phyloP scores from a whole-genome alignment of 2,888 invertebrate species.

The Timandra comae region DNA sequence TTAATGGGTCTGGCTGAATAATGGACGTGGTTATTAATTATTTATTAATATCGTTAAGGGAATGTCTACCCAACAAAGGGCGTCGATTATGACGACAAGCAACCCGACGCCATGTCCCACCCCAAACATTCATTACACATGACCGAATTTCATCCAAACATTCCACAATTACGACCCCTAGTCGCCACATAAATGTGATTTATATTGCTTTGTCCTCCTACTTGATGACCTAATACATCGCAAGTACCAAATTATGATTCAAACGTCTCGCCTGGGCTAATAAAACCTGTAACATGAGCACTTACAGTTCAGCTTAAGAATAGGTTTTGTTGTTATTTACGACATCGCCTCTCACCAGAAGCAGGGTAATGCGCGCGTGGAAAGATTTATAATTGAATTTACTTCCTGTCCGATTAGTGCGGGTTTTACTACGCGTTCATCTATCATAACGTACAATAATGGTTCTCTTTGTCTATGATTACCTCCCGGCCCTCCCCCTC shows the following conservation, averaged over 20 bases:
- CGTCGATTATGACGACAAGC: constrained; percentile 23
- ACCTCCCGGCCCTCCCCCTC: constrained; percentile 28
- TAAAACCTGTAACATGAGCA: too few relatives aligned
- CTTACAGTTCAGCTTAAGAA: too few relatives aligned
- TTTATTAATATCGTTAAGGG: constrained; percentile 1
- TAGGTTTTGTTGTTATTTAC: too few relatives aligned
- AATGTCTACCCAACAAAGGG: constrained; percentile 9
- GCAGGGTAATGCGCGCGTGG: constrained; percentile 27
- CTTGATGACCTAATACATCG: constrained; percentile 18
- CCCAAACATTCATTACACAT: constrained; percentile 20
- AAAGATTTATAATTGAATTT: constrained; percentile 40
- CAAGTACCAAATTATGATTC: constrained; percentile 8
- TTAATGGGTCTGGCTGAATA: not conserved
- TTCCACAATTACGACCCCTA: constrained; percentile 10
- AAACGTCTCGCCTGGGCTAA: constrained; percentile 2
- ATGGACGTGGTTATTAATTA: not conserved
- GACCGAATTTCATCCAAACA: constrained; percentile 24
- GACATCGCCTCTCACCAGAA: not conserved
- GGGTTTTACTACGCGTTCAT: constrained; percentile 7
- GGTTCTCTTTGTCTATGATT: constrained; percentile 39
- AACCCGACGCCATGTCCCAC: constrained; percentile 18
- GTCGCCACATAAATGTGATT: constrained; percentile 15
- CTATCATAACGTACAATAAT: constrained; percentile 5
- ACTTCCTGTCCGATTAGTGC: constrained; percentile 28
- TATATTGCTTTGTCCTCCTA: constrained; percentile 18